A percentile compares a stretch with the other conserved stretches of the same genome.
Conservation (phyloP, 2,113 vertebrate species). For the Otus sunia region DNA sequence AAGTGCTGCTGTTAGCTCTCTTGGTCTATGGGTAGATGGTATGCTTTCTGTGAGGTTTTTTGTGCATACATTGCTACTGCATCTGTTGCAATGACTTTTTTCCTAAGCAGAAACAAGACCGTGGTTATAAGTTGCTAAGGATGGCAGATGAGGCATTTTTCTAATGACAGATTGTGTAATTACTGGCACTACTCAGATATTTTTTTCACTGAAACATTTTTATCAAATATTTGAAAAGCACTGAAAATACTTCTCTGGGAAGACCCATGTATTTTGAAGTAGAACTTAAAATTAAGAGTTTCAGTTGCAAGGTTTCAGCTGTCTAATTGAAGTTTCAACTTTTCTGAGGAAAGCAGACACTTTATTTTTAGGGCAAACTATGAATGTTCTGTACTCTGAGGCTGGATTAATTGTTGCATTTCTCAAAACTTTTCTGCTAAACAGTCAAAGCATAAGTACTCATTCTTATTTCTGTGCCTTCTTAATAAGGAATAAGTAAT, state of each 20-base stretch:
- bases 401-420: not conserved
- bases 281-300: not conserved
- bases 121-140: not conserved
- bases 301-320: not conserved
- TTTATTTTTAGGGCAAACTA: not conserved
- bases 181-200: not conserved
- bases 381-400: not conserved
- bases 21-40: not conserved
- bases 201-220: not conserved
- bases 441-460: not conserved
- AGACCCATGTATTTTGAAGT: fast-evolving
- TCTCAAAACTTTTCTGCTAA: not conserved
- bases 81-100: not conserved
- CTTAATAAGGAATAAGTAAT: not conserved
- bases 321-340: not conserved
- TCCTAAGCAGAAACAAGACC: not conserved
- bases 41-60: fast-evolving
- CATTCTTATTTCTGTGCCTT: not conserved
- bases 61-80: not conserved
- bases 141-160: not conserved
- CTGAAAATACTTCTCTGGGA: not conserved
- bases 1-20: not conserved
- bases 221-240: not conserved
- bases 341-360: not conserved
- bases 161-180: not conserved